These are phyloP conservation scores for Automeris io DNA, from an alignment of 2,888 invertebrate genomes.

Conservation along the genomic window DNA sequence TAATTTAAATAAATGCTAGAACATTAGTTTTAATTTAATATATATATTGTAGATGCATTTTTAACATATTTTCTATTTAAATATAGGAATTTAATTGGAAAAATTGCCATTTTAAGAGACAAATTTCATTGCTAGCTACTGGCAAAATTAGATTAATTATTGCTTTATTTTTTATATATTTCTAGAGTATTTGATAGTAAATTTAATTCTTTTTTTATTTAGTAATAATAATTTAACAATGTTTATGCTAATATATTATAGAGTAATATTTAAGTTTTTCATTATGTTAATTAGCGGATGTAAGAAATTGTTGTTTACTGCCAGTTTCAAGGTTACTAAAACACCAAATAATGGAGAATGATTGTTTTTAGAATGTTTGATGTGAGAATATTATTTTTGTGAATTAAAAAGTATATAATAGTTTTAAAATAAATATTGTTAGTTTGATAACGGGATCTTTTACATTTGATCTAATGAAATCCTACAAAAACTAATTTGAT, in stretches of 20 bases:
- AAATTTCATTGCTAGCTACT: conserved; percentile 24
- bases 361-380: conserved; percentile 25
- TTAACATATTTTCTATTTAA: background rate
- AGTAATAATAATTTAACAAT: too few species aligned
- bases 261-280: conserved; percentile 5
- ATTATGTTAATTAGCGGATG: conserved; percentile 32
- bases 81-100: background rate
- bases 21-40: conserved; percentile 25
- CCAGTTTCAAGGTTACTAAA: conserved; percentile 66
- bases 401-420: background rate
- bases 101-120: background rate
- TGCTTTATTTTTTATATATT: conserved; percentile 41
- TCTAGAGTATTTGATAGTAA: conserved; percentile 43
- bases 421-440: background rate
- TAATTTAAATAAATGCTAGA: conserved; percentile 34
- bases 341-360: conserved; percentile 54
- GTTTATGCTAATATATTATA: conserved; percentile 18
- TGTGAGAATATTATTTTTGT: conserved; percentile 1
- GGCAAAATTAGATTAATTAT: conserved; percentile 30
- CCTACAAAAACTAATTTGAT: too few species aligned
- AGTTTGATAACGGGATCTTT: background rate
- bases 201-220: too few species aligned
- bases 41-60: conserved; percentile 10
- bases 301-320: conserved; percentile 59
- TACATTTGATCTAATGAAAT: too few species aligned